These are phyloP conservation scores for Saccopteryx bilineata DNA, from an alignment of 2,113 vertebrate genomes.

Conservation along the genomic window DNA sequence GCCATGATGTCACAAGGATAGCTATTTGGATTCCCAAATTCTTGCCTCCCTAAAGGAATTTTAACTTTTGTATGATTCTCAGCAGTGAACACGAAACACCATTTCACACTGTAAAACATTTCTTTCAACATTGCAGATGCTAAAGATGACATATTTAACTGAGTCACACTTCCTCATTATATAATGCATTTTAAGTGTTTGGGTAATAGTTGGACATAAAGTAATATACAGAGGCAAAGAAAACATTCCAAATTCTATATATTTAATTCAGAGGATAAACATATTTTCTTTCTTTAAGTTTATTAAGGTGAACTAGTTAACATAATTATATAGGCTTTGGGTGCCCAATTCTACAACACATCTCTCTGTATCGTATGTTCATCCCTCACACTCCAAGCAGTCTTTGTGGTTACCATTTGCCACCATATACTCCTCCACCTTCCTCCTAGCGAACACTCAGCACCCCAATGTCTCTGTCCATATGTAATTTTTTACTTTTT, in stretches of 20 bases:
- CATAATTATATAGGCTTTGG: no score
- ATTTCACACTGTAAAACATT: slow-evolving; percentile 23
- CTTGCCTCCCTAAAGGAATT: slow-evolving; percentile 49
- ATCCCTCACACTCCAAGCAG: no score
- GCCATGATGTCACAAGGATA: background rate
- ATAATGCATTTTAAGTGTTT: background rate
- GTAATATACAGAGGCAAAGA: background rate
- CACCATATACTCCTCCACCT: no score
- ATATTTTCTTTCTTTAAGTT: background rate
- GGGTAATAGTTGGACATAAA: slow-evolving; percentile 31
- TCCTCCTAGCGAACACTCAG: no score
- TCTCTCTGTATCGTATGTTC: no score
- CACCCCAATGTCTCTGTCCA: no score
- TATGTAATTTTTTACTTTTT: no score
- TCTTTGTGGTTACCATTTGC: no score
- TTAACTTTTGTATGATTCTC: slow-evolving; percentile 35
- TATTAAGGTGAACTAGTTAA: no score
- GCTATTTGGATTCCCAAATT: slow-evolving; percentile 57
- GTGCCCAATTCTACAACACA: no score
- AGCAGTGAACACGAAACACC: slow-evolving; percentile 3
- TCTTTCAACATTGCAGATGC: background rate
- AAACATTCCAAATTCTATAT: background rate
- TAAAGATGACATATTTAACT: background rate
- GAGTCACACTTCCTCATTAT: background rate
- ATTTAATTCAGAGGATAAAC: background rate